phyloP scores from a whole-genome alignment of 2,888 invertebrate genomes.

The Drosophila pseudotalamancana region DNA sequence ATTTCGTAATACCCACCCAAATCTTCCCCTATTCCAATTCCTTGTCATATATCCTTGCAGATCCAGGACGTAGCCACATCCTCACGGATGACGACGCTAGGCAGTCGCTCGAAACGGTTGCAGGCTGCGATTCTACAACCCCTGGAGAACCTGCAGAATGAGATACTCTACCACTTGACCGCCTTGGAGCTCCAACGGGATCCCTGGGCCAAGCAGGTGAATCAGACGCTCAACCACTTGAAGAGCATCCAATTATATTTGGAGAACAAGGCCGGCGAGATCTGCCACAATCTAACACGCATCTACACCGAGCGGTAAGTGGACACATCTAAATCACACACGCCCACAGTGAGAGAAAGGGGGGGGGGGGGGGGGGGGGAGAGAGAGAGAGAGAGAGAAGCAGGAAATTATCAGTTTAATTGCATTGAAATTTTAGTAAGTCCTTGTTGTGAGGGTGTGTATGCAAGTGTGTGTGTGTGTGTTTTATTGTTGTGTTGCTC shows the following conservation, averaged over 20 bases:
- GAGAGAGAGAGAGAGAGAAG: not conserved
- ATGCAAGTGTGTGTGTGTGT: slow-evolving; percentile 10
- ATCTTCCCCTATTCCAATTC: not conserved
- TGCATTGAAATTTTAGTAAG: slow-evolving; percentile 36
- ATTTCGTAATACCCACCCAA: too few species aligned
- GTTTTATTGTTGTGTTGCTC: slow-evolving; percentile 31
- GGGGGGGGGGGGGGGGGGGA: too few species aligned
- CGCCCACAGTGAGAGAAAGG: too few species aligned
- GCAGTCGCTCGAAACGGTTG: slow-evolving; percentile 87
- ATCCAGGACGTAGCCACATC: slow-evolving; percentile 89
- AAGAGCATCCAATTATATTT: slow-evolving; percentile 91
- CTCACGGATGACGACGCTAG: slow-evolving; percentile 89
- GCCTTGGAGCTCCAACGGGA: slow-evolving; percentile 89
- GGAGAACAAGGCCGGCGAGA: slow-evolving; percentile 89
- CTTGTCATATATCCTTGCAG: slow-evolving; percentile 48
- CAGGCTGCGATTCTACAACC: slow-evolving; percentile 88
- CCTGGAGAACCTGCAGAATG: slow-evolving; percentile 89
- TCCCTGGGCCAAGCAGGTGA: slow-evolving; percentile 89
- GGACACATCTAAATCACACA: too few species aligned
- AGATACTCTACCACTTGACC: slow-evolving; percentile 90
- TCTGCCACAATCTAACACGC: slow-evolving; percentile 88
- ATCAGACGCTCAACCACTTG: slow-evolving; percentile 90
- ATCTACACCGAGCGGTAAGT: slow-evolving; percentile 81
- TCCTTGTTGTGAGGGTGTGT: slow-evolving; percentile 5
- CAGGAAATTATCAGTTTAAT: slow-evolving; percentile 34